Conservation (phyloP, 2,888 invertebrate genomes). For the Caenorhabditis panamensis region DNA sequence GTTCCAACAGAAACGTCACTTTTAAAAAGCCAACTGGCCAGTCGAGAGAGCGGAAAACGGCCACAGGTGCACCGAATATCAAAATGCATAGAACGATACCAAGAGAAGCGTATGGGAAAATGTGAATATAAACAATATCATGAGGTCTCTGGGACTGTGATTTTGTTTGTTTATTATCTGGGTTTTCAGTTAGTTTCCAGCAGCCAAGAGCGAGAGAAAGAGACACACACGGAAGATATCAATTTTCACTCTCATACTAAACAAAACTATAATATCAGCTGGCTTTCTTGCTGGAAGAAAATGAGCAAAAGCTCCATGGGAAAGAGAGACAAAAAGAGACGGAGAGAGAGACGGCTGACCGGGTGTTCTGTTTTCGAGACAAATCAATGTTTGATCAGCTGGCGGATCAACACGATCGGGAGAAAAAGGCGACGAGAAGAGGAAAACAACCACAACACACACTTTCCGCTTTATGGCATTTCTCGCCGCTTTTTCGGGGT, state of each 20-base stretch:
- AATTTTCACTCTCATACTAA: constrained; percentile 34
- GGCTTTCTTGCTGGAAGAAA: constrained; percentile 18
- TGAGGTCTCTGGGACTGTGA: constrained; percentile 11
- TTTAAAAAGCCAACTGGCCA: too few species aligned
- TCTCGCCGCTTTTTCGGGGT: neutral
- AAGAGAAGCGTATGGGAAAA: neutral
- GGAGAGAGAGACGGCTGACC: constrained; percentile 16
- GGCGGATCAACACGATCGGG: constrained; percentile 53
- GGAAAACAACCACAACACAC: constrained; percentile 39
- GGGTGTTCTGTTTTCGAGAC: constrained; percentile 51
- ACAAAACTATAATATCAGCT: constrained; percentile 12
- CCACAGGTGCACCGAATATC: neutral
- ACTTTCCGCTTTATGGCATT: constrained; percentile 7
- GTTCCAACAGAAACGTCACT: too few species aligned
- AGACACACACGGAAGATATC: constrained; percentile 32
- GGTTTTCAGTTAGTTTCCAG: too few species aligned
- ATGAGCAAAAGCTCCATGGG: constrained; percentile 23
- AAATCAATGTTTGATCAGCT: constrained; percentile 61
- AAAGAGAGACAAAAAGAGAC: constrained; percentile 11
- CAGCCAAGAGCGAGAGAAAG: too few species aligned
- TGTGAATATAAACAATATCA: constrained; percentile 56
- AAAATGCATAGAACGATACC: neutral
- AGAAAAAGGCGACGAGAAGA: neutral
- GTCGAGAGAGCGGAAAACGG: neutral
- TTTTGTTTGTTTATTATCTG: constrained; percentile 46